These are phyloP conservation scores for Speoplatyrhinus poulsoni DNA, from an alignment of 2,113 vertebrate species.

Conservation along the genomic window DNA sequence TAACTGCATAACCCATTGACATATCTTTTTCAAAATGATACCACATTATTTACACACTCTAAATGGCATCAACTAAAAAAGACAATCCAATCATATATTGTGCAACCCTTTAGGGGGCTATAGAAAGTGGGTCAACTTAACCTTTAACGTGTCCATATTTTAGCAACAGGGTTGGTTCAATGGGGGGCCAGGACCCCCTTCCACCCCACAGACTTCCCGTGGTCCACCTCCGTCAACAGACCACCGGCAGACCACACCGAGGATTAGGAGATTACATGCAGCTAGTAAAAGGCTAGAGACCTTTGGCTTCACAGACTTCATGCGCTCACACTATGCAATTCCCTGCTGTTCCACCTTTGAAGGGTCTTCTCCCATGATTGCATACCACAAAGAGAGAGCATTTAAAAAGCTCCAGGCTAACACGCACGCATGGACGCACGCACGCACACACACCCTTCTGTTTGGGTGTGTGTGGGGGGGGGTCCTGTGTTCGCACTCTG, in stretches of 20 bases:
- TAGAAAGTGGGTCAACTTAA: conserved; percentile 61
- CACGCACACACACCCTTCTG: conserved; percentile 53
- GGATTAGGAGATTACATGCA: conserved; percentile 76
- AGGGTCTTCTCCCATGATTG: conserved; percentile 72
- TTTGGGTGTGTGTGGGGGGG: conserved; percentile 35
- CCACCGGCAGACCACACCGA: conserved; percentile 58
- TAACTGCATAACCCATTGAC: conserved; percentile 46
- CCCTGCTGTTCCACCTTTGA: conserved; percentile 69
- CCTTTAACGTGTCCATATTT: conserved; percentile 56
- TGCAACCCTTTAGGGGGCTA: conserved; percentile 11
- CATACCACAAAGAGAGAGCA: conserved; percentile 54
- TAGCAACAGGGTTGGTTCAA: conserved; percentile 38
- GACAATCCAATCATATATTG: conserved; percentile 13
- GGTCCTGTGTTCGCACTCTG: conserved; percentile 44
- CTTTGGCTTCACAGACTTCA: conserved; percentile 44
- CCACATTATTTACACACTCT: conserved; percentile 27
- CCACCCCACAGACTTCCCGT: conserved; percentile 58
- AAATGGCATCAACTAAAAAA: background rate
- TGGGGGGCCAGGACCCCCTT: conserved; percentile 51
- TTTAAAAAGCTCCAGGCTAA: conserved; percentile 51
- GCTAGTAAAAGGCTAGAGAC: conserved; percentile 63
- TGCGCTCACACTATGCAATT: conserved; percentile 39
- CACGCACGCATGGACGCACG: conserved; percentile 15
- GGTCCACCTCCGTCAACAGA: conserved; percentile 58
- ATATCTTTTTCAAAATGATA: conserved; percentile 38